Evolutionary conservation across 2,797 vertebrate genomes (phyloP).

Genomic region (Holocentrus rufus): DNA sequence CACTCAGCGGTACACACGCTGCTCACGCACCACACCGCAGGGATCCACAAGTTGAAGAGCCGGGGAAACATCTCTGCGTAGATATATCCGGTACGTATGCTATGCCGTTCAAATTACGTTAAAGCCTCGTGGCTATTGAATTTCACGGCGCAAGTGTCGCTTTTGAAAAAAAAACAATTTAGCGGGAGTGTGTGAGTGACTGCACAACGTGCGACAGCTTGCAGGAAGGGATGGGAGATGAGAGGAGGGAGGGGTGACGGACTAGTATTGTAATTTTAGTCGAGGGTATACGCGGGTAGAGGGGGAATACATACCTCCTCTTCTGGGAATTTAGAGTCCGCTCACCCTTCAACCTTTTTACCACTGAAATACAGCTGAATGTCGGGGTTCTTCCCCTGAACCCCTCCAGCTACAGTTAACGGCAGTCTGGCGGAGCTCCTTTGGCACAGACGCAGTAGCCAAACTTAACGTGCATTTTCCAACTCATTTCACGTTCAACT

Average conservation of each 20-base stretch:
- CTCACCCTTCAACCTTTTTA: rapidly evolving
- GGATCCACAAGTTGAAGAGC: constrained; percentile 19
- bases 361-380: background rate
- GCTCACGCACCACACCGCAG: background rate
- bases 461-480: background rate
- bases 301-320: background rate
- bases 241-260: constrained; percentile 27
- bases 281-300: constrained; percentile 9
- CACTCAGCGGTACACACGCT: constrained; percentile 4
- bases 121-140: rapidly evolving
- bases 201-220: constrained; percentile 26
- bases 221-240: constrained; percentile 50
- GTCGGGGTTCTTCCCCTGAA: too few relatives aligned
- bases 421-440: background rate
- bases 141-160: too few relatives aligned
- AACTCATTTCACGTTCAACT: background rate
- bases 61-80: constrained; percentile 13
- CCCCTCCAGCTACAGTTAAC: too few relatives aligned
- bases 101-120: background rate
- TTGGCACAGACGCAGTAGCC: background rate
- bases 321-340: background rate
- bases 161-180: background rate
- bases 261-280: background rate
- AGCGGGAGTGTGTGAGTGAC: background rate
- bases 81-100: constrained; percentile 60